A percentile compares a stretch with the other conserved stretches of the same genome.
Evolutionary conservation across 2,888 invertebrate genomes (phyloP).

Genomic region (Chrysotoxum bicinctum): DNA sequence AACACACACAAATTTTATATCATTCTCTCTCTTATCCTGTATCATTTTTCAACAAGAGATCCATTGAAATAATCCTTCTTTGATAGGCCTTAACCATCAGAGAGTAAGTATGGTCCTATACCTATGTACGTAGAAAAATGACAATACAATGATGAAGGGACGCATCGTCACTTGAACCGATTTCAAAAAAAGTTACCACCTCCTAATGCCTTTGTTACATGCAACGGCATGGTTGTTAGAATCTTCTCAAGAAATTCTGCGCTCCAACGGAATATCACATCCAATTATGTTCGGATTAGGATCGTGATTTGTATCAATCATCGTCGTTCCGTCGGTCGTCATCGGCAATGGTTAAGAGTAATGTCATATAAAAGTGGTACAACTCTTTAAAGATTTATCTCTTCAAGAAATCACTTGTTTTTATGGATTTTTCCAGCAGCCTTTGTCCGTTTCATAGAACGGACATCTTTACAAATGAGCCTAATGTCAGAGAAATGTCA

Average conservation of each 20-base stretch:
- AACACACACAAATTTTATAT: conserved; percentile 29
- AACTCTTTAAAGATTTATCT: conserved; percentile 15
- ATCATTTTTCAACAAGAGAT: conserved; percentile 60
- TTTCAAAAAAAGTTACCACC: conserved; percentile 63
- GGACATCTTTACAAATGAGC: conserved; percentile 35
- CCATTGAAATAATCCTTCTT: conserved; percentile 64
- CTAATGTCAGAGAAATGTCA: conserved; percentile 44
- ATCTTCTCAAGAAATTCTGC: conserved; percentile 20
- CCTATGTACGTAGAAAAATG: conserved; percentile 2
- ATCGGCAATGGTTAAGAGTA: neutral
- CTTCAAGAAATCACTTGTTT: conserved; percentile 48
- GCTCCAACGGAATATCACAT: conserved; percentile 37
- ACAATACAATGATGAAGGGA: conserved; percentile 22
- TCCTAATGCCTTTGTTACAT: conserved; percentile 67
- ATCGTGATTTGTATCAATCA: conserved; percentile 38
- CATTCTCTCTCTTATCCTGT: conserved; percentile 45
- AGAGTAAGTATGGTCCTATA: neutral
- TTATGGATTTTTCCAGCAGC: conserved; percentile 2
- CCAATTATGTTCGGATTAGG: conserved; percentile 56
- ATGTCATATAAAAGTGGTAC: conserved; percentile 32
- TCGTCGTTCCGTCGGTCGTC: conserved; percentile 29
- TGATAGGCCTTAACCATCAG: conserved; percentile 33
- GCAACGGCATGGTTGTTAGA: conserved; percentile 42
- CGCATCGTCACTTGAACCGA: conserved; percentile 58
- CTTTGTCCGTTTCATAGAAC: conserved; percentile 41